phyloP scores from a whole-genome alignment of 2,113 vertebrate species.

The Chionis minor region DNA sequence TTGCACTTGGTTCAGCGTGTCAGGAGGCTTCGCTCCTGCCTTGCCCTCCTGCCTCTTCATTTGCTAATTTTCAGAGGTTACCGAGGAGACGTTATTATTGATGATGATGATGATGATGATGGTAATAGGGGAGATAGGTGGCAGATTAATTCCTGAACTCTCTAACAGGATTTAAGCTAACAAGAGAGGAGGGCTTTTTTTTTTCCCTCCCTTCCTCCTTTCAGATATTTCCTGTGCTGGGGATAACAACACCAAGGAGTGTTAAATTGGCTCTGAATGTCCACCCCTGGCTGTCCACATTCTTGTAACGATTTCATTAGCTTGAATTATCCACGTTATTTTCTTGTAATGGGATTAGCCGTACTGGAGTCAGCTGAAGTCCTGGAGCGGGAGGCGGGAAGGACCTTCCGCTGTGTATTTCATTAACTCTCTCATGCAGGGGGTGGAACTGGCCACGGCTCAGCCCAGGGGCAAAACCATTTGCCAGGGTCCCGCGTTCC shows the following conservation, averaged over 20 bases:
- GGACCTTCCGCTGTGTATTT: background rate
- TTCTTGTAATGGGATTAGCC: constrained; percentile 79
- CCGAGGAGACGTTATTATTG: background rate
- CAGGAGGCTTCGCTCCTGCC: background rate
- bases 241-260: constrained; percentile 66
- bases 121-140: background rate
- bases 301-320: constrained; percentile 80
- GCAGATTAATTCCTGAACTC: constrained; percentile 50
- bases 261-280: constrained; percentile 73
- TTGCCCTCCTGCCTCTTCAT: background rate
- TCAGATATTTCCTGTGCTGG: constrained; percentile 54
- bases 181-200: constrained; percentile 24
- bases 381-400: constrained; percentile 42
- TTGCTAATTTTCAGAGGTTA: constrained; percentile 8
- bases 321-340: constrained; percentile 81
- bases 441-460: constrained; percentile 48
- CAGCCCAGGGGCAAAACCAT: constrained; percentile 62
- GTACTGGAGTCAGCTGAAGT: constrained; percentile 68
- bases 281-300: constrained; percentile 75
- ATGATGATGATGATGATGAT: background rate
- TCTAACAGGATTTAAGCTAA: constrained; percentile 49
- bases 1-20: background rate
- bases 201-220: constrained; percentile 17
- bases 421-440: constrained; percentile 50
- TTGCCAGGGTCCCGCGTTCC: constrained; percentile 40